Conservation (phyloP, 2,113 vertebrate genomes). For the Progne subis region DNA sequence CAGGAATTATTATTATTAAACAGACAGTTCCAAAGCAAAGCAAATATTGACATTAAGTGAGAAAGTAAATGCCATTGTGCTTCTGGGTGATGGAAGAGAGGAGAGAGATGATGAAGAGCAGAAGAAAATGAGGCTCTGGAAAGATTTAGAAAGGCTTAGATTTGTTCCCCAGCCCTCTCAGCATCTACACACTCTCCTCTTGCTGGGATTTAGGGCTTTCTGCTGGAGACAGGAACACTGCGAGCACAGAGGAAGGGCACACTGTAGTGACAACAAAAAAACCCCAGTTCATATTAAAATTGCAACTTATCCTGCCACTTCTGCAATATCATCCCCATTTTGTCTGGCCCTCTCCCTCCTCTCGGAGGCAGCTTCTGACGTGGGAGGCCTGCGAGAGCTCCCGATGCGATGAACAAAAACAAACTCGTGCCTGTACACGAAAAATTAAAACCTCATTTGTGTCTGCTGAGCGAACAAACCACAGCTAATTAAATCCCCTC, state of each 20-base stretch:
- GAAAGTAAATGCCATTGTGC: constrained; percentile 39
- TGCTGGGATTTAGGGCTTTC: neutral
- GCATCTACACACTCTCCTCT: neutral
- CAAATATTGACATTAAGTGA: constrained; percentile 20
- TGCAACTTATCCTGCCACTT: neutral
- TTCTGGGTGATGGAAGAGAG: neutral
- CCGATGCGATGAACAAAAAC: neutral
- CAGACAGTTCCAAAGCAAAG: constrained; percentile 18
- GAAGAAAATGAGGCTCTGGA: neutral
- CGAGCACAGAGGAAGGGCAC: neutral
- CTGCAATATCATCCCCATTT: neutral
- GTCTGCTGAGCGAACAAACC: constrained; percentile 32
- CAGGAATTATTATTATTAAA: neutral
- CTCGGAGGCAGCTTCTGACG: neutral
- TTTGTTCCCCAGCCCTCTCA: neutral
- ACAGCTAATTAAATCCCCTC: constrained; percentile 50
- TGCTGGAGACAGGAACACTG: neutral
- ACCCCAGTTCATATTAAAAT: neutral
- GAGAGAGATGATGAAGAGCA: neutral
- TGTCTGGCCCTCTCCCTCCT: neutral
- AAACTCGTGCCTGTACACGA: neutral
- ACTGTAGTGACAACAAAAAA: neutral
- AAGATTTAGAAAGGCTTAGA: neutral
- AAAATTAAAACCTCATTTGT: constrained; percentile 56
- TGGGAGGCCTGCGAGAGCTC: neutral